phyloP scores from a whole-genome alignment of 1,140 invertebrate genomes.

The Cyclina sinensis region DNA sequence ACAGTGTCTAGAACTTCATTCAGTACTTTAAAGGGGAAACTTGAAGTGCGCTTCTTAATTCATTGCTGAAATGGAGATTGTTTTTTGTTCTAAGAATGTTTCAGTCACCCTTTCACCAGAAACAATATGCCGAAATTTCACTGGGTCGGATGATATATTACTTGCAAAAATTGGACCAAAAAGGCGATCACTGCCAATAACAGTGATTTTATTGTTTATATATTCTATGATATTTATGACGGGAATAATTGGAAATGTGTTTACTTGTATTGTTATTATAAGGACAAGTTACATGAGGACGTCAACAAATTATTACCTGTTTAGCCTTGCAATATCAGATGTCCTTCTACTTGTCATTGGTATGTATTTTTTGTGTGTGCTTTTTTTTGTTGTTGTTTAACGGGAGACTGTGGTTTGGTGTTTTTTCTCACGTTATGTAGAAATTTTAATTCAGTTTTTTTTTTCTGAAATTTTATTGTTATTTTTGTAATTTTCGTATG shows the following conservation, averaged over 20 bases:
- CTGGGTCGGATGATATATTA: neutral
- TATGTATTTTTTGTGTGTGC: no score
- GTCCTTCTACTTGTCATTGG: slow-evolving; percentile 91
- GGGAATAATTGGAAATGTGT: slow-evolving; percentile 95
- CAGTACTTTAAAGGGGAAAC: no score
- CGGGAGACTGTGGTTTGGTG: no score
- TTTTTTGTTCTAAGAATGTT: neutral
- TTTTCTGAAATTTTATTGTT: no score
- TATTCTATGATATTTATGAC: slow-evolving; percentile 95
- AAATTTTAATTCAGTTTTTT: no score
- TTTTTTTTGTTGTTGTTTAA: no score
- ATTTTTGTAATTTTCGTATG: no score
- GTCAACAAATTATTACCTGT: slow-evolving; percentile 95
- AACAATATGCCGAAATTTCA: neutral
- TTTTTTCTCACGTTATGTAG: no score
- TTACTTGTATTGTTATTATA: slow-evolving; percentile 96
- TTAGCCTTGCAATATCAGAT: slow-evolving; percentile 97
- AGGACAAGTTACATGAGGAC: slow-evolving; percentile 94
- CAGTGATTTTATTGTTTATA: slow-evolving; percentile 88
- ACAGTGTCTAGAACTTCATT: no score
- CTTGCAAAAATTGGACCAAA: slow-evolving; percentile 20
- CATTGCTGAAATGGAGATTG: neutral
- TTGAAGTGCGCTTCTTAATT: no score
- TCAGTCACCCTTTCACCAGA: neutral
- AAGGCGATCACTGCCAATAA: slow-evolving; percentile 59